Percentiles rank a stretch among this genome's conserved stretches.
phyloP scores from a whole-genome alignment of 2,888 invertebrate genomes.

The Eumerus sabulonum region DNA sequence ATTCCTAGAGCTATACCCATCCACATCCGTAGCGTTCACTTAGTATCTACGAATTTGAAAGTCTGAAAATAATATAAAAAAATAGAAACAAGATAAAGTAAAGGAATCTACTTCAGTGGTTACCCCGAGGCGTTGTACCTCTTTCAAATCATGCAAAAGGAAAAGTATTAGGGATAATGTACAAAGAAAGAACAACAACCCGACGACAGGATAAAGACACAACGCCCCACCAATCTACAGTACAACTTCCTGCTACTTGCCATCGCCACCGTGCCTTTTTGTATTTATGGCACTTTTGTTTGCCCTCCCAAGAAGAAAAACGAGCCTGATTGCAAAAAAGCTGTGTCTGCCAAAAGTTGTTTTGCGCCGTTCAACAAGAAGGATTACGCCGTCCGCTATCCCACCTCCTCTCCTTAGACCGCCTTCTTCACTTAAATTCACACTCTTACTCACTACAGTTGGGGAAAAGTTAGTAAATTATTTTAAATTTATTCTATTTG shows the following conservation, averaged over 20 bases:
- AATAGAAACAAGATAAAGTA: neutral
- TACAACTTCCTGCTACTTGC: too few relatives aligned
- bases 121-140: conserved; percentile 13
- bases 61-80: neutral
- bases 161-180: conserved; percentile 48
- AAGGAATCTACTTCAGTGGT: conserved; percentile 2
- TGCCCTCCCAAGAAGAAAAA: neutral
- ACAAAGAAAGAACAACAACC: conserved; percentile 23
- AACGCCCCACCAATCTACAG: too few relatives aligned
- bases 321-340: conserved; percentile 34
- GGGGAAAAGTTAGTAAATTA: conserved; percentile 29
- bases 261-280: conserved; percentile 2
- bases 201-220: neutral
- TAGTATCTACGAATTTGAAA: neutral
- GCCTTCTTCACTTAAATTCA: too few relatives aligned
- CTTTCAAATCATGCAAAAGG: conserved; percentile 20
- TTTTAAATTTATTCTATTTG: conserved; percentile 53
- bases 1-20: too few relatives aligned
- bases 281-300: conserved; percentile 31
- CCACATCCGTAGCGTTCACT: neutral
- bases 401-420: too few relatives aligned
- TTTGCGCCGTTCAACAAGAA: conserved; percentile 51
- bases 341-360: conserved; percentile 49
- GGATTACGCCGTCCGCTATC: conserved; percentile 17
- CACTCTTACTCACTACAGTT: neutral